phyloP scores from a whole-genome alignment of 1,140 invertebrate genomes.

The Caenorhabditis elegans region WBcel235 BX284605.5:12219001-12219500 shows the following conservation, averaged over 20 bases:
- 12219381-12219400: background rate
- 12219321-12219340: background rate
- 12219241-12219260: constrained; percentile 25
- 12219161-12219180: constrained; percentile 16
- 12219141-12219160: constrained; percentile 25
- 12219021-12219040: too few relatives aligned
- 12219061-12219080: too few relatives aligned
- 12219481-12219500: background rate
- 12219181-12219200: background rate
- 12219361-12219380: background rate
- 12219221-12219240: background rate
- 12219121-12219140: constrained; percentile 20
- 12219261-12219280: background rate
- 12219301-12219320: constrained; percentile 5
- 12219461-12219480: constrained; percentile 28
- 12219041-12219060: too few relatives aligned
- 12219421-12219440: background rate
- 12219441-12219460: constrained; percentile 21
- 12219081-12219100: too few relatives aligned
- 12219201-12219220: constrained; percentile 32
- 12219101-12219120: background rate
- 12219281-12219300: too few relatives aligned
- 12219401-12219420: background rate
- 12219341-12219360: constrained; percentile 3
- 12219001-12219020: too few relatives aligned